phyloP scores from a whole-genome alignment of 64 coral and sea anemone genomes.

The Anthopleura sola region DNA sequence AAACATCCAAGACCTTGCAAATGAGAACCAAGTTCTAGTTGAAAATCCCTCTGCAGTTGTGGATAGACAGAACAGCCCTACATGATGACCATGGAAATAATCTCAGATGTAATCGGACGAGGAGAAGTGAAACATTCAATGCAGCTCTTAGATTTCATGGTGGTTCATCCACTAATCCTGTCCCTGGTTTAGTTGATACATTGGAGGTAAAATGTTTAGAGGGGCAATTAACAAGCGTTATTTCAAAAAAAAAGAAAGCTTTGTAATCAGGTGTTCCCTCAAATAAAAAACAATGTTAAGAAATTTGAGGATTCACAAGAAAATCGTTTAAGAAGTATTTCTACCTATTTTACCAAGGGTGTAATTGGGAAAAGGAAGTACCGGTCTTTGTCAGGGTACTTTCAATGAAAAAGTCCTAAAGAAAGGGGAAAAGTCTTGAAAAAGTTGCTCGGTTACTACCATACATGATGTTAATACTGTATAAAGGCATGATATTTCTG shows the following conservation, averaged over 20 bases:
- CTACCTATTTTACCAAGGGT: constrained; percentile 31
- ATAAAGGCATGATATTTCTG: neutral
- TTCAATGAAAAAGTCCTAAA: constrained; percentile 17
- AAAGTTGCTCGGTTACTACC: constrained; percentile 8
- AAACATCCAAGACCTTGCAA: constrained; percentile 34
- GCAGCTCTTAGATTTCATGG: constrained; percentile 40
- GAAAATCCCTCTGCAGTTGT: constrained; percentile 38
- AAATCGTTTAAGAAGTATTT: constrained; percentile 40
- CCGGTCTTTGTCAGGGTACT: constrained; percentile 37
- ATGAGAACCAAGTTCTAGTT: constrained; percentile 16
- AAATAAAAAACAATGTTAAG: constrained; percentile 35
- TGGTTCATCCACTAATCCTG: constrained; percentile 15
- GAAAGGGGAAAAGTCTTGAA: neutral
- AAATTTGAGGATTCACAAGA: constrained; percentile 34
- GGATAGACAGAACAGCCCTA: constrained; percentile 40
- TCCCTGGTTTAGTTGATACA: constrained; percentile 41
- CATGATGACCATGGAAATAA: constrained; percentile 36
- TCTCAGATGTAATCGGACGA: constrained; percentile 30
- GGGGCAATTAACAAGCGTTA: constrained; percentile 22
- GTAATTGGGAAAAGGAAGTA: constrained; percentile 39
- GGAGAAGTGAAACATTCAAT: constrained; percentile 32
- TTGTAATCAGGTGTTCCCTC: constrained; percentile 34
- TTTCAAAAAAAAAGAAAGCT: constrained; percentile 35
- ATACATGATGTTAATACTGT: constrained; percentile 17
- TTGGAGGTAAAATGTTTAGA: constrained; percentile 24